A percentile compares a stretch with the other conserved stretches of the same genome.
Evolutionary conservation across 2,113 vertebrate genomes (phyloP).

Genomic region (Lethenteron reissneri): DNA sequence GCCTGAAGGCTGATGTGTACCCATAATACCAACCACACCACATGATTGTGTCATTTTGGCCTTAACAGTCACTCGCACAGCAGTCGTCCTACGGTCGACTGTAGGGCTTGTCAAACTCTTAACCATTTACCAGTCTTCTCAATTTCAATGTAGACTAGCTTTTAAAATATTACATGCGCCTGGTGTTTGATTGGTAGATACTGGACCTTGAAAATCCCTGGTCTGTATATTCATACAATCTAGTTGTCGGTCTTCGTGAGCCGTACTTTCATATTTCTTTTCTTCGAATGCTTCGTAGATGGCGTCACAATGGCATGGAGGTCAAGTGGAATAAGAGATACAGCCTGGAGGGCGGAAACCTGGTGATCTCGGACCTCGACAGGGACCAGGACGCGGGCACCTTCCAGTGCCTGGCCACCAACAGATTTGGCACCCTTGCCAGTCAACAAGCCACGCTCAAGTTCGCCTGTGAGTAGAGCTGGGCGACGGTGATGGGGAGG

Average conservation of each 20-base stretch:
- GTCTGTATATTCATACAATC: neutral
- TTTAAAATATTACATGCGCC: neutral
- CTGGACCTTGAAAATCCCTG: neutral
- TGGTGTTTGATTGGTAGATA: neutral
- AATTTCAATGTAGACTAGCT: neutral
- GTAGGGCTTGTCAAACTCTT: no score
- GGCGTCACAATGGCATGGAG: slow-evolving; percentile 44
- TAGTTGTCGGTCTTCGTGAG: neutral
- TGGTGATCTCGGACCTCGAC: slow-evolving; percentile 54
- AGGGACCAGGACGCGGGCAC: slow-evolving; percentile 47
- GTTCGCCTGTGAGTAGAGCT: slow-evolving; percentile 61
- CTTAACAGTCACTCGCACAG: neutral
- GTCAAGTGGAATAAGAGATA: slow-evolving; percentile 45
- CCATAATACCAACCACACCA: no score
- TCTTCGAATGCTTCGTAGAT: slow-evolving; percentile 25
- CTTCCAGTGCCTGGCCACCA: slow-evolving; percentile 58
- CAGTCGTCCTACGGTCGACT: no score
- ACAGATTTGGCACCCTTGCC: slow-evolving; percentile 49
- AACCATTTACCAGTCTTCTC: no score
- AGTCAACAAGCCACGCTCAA: slow-evolving; percentile 53
- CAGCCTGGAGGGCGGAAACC: slow-evolving; percentile 53
- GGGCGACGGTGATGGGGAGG: no score
- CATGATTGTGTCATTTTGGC: neutral
- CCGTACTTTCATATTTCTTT: slow-evolving; percentile 9
- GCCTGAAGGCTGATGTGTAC: no score